phyloP scores from a whole-genome alignment of 1,140 invertebrate genomes.

The Drosophila virilis region DNA sequence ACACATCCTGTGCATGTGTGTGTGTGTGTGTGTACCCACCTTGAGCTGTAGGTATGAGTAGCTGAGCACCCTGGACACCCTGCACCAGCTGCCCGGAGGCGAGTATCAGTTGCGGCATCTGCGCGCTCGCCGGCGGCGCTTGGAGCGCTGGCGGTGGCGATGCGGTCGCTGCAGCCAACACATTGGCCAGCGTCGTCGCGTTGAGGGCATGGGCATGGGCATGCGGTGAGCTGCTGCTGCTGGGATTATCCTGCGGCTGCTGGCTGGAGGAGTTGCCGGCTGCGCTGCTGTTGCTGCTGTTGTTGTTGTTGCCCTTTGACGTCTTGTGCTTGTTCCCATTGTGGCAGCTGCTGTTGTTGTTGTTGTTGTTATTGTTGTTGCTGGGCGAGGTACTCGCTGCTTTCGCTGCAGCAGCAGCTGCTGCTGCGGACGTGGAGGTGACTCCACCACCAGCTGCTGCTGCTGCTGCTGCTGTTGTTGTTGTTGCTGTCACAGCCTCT shows the following conservation, averaged over 20 bases:
- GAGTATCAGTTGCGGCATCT: constrained; percentile 87
- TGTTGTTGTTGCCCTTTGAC: constrained; percentile 44
- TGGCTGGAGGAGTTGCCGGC: constrained; percentile 46
- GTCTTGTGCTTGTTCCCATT: constrained; percentile 65
- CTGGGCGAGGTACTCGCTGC: constrained; percentile 27
- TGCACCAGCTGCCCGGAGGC: constrained; percentile 95
- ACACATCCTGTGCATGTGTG: neutral
- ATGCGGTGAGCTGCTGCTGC: constrained; percentile 68
- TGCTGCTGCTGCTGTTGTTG: constrained; percentile 61
- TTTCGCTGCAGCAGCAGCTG: constrained; percentile 18
- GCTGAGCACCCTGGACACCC: constrained; percentile 95
- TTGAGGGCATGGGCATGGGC: constrained; percentile 57
- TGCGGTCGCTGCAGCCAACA: constrained; percentile 79
- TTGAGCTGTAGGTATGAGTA: constrained; percentile 97
- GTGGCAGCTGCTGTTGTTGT: constrained; percentile 15
- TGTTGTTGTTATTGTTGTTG: constrained; percentile 14
- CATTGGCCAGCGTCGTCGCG: constrained; percentile 75
- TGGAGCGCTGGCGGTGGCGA: constrained; percentile 83
- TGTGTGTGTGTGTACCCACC: constrained; percentile 86
- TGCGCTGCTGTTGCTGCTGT: constrained; percentile 34
- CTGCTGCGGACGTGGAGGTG: constrained; percentile 72
- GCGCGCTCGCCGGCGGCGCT: constrained; percentile 85
- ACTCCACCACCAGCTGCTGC: constrained; percentile 6
- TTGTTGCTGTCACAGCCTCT: constrained; percentile 75
- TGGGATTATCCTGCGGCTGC: constrained; percentile 72